These are phyloP conservation scores for Rostratula benghalensis DNA, from an alignment of 2,113 vertebrate genomes.

Conservation along the genomic window DNA sequence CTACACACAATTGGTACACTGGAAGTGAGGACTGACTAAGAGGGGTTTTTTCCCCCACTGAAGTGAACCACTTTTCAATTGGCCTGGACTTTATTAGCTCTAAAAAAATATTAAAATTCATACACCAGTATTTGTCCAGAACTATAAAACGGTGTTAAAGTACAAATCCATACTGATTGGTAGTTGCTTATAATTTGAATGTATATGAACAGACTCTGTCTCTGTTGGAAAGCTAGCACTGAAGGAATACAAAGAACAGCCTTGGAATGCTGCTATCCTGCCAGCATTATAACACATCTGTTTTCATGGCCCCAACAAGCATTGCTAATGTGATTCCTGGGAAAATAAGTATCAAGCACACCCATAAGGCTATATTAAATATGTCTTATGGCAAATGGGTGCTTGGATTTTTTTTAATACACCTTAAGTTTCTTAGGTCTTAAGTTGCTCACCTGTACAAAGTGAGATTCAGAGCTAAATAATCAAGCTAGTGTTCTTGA, in stretches of 20 bases:
- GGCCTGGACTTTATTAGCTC: not conserved
- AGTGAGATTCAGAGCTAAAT: not conserved
- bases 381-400: not conserved
- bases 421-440: not conserved
- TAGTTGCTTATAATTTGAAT: not conserved
- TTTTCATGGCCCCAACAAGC: not conserved
- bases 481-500: not conserved
- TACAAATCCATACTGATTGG: not conserved
- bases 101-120: constrained; percentile 27
- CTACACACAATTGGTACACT: not conserved
- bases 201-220: not conserved
- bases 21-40: not conserved
- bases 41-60: not conserved
- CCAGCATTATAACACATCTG: not conserved
- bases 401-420: not conserved
- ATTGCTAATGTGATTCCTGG: not conserved
- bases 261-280: not conserved
- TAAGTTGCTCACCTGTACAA: not conserved
- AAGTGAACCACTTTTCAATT: constrained; percentile 19
- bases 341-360: not conserved
- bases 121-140: not conserved
- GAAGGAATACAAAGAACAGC: not conserved
- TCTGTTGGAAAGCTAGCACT: not conserved
- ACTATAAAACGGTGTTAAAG: constrained; percentile 2
- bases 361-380: not conserved